Percentiles rank a stretch among this genome's conserved stretches.
Evolutionary conservation across 2,888 invertebrate species (phyloP).

Genomic region (Strigamia crassipes): DNA sequence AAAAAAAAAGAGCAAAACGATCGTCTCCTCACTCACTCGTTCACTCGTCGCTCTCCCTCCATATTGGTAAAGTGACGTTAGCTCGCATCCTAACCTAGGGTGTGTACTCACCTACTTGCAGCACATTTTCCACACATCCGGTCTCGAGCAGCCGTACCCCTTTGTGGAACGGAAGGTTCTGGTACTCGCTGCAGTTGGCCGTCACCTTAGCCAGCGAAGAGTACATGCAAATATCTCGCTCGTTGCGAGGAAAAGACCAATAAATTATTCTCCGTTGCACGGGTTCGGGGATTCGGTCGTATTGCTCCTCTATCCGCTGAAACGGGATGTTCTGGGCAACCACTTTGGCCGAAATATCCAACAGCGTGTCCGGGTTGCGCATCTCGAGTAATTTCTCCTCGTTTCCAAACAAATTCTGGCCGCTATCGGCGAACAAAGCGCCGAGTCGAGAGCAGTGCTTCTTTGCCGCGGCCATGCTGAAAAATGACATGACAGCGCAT

Average conservation of each 20-base stretch:
- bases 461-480: conserved; percentile 53
- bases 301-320: conserved; percentile 83
- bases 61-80: conserved; percentile 14
- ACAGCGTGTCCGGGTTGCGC: conserved; percentile 69
- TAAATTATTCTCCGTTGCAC: conserved; percentile 84
- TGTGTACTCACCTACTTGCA: conserved; percentile 79
- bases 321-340: conserved; percentile 84
- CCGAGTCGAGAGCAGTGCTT: conserved; percentile 53
- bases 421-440: conserved; percentile 51
- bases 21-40: neutral
- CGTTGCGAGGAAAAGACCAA: conserved; percentile 87
- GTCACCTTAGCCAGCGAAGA: conserved; percentile 71
- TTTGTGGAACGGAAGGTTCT: conserved; percentile 82
- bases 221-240: conserved; percentile 88
- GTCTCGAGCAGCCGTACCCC: conserved; percentile 81
- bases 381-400: conserved; percentile 47
- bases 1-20: neutral
- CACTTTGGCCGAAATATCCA: conserved; percentile 81
- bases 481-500: conserved; percentile 44
- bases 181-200: conserved; percentile 67
- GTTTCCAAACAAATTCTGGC: conserved; percentile 44
- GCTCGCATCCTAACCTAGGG: neutral
- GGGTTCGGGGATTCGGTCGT: conserved; percentile 85
- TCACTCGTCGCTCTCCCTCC: neutral
- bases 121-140: conserved; percentile 80